Base-by-base conservation (phyloP, 2,888 invertebrate species). In the Tachina grossa region DNA sequence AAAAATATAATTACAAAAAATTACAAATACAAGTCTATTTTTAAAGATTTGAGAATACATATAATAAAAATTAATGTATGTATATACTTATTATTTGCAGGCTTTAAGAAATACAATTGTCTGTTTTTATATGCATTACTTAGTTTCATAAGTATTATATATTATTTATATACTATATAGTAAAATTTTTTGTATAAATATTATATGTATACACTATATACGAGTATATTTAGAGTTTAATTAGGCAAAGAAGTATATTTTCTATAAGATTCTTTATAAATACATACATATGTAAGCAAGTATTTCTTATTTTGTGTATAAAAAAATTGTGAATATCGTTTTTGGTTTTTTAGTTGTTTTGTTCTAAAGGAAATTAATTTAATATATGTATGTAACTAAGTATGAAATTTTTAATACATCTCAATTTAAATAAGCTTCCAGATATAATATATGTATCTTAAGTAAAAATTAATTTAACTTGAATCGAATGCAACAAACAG, bases 171-270 rank as follows among this genome's bases (percentile, higher is more conserved):
- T 61, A 55, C n/a, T 43, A 19, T 78, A 72, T 80, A 81, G 66
- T 72, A 80, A 66, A 81, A 81, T 68, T 59, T n/a, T 65, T 61
- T 80, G 39, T 68, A 61, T 68, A 81, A 51, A 55, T 66, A 75
- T 75, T 65, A 22, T 65, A n/a, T 74, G 59, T 51, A 68, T 51
- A 66, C n/a, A 55, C n/a, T 51, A 75, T 81, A 59, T 81, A 68
- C 45, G 68, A 68, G 75, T 61, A 81, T 75, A 19, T 65, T 66
- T 59, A 68, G 66, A 65, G 72, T 74, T 68, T 61, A 68, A 31
- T 75, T 74, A 81, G 71, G 69, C 71, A 79, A 71, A 79, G 71
- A 45, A 72, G 14, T n/a, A 39, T 41, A 49, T 49, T 11, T 68
- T 57, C 47, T 77, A 61, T 53, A 22, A 68, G 39, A 16, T 49